Percentiles rank a stretch among this genome's conserved stretches.
phyloP scores from a whole-genome alignment of 2,888 invertebrate species.

The Idaea straminata region DNA sequence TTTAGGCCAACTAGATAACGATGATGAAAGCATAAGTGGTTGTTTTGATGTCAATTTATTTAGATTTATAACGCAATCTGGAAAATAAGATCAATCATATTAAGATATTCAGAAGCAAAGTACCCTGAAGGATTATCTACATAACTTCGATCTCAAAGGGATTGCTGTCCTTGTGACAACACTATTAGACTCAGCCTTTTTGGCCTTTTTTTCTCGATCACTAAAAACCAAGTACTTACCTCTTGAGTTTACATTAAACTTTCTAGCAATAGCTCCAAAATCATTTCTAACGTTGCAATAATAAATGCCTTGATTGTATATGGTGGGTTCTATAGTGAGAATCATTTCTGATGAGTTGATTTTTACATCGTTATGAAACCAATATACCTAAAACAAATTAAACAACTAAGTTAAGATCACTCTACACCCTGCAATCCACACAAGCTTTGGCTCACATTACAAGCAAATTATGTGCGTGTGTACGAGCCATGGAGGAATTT shows the following conservation, averaged over 20 bases:
- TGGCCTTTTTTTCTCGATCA: background rate
- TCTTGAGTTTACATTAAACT: constrained; percentile 37
- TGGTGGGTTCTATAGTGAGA: constrained; percentile 33
- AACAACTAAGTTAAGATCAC: background rate
- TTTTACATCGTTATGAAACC: constrained; percentile 40
- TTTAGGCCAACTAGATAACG: constrained; percentile 21
- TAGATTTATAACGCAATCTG: constrained; percentile 50
- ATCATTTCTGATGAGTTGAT: constrained; percentile 28
- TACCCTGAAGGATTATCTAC: background rate
- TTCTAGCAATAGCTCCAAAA: constrained; percentile 41
- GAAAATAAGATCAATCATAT: constrained; percentile 21
- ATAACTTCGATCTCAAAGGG: background rate
- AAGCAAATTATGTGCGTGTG: no score
- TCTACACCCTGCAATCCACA: no score
- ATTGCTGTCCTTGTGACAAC: background rate
- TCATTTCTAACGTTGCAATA: constrained; percentile 46
- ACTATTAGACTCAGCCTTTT: background rate
- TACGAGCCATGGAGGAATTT: no score
- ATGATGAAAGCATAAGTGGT: constrained; percentile 37
- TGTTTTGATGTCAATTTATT: constrained; percentile 33
- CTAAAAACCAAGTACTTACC: constrained; percentile 27
- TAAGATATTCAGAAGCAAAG: background rate
- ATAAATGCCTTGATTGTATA: constrained; percentile 42
- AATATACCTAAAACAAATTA: constrained; percentile 36
- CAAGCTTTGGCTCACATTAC: no score